These are phyloP conservation scores for Rhynchopsitta pachyrhyncha DNA, from an alignment of 2,113 vertebrate genomes.

Conservation along the genomic window DNA sequence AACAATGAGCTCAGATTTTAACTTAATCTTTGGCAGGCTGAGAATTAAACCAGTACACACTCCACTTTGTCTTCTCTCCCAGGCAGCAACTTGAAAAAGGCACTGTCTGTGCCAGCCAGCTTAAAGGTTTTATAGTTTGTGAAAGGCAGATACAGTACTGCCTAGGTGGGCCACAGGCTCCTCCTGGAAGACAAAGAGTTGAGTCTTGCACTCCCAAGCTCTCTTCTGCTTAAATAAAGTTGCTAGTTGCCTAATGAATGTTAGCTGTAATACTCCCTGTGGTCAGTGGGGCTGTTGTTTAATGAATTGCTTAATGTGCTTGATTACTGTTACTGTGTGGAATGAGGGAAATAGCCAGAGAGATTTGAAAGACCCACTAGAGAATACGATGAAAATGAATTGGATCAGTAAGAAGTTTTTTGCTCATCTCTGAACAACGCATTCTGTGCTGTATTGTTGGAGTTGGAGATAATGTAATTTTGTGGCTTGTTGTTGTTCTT, in stretches of 20 bases:
- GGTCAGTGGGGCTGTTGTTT: conserved; percentile 84
- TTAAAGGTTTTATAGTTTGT: conserved; percentile 28
- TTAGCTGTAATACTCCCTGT: conserved; percentile 80
- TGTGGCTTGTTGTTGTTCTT: conserved; percentile 81
- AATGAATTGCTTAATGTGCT: conserved; percentile 90
- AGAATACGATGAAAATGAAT: conserved; percentile 86
- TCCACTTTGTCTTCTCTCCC: conserved; percentile 14
- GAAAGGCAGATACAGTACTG: conserved; percentile 37
- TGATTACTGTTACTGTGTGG: conserved; percentile 85
- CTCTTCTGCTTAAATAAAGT: conserved; percentile 81
- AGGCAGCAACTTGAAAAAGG: conserved; percentile 32
- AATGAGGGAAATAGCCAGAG: conserved; percentile 82
- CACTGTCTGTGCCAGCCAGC: conserved; percentile 17
- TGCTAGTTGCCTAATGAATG: conserved; percentile 82
- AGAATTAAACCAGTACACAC: conserved; percentile 8
- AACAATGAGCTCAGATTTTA: conserved; percentile 58
- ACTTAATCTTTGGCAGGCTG: conserved; percentile 44
- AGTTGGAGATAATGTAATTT: conserved; percentile 79
- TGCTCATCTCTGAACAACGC: conserved; percentile 75
- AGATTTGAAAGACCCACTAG: conserved; percentile 84
- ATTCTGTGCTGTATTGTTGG: conserved; percentile 72
- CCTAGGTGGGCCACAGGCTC: conserved; percentile 22
- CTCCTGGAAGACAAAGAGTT: conserved; percentile 63
- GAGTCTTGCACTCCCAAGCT: conserved; percentile 61
- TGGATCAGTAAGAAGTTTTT: conserved; percentile 85